phyloP scores from a whole-genome alignment of 2,888 invertebrate genomes.

The Magallana nippona region DNA sequence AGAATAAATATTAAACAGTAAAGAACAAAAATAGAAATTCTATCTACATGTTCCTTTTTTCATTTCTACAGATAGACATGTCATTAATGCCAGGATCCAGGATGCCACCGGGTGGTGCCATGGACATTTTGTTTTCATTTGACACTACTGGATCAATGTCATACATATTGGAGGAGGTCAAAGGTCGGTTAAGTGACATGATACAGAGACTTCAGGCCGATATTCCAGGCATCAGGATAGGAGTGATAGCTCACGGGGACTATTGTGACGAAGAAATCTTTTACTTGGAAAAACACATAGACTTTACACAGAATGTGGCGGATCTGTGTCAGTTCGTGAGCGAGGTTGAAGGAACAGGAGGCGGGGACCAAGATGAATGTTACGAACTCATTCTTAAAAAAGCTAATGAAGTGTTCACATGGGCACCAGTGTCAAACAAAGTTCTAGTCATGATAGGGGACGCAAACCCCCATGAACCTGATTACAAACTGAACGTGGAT shows the following conservation, averaged over 20 bases:
- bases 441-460: conserved; percentile 77
- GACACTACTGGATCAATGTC: conserved; percentile 77
- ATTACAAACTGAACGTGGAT: conserved; percentile 63
- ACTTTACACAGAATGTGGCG: conserved; percentile 68
- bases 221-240: conserved; percentile 73
- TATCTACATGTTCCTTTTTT: too few species aligned
- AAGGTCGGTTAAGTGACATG: conserved; percentile 70
- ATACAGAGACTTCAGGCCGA: conserved; percentile 74
- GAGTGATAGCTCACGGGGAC: conserved; percentile 77
- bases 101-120: conserved; percentile 51
- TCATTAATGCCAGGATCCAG: not conserved
- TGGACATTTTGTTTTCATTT: conserved; percentile 73
- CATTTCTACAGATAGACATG: too few species aligned
- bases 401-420: conserved; percentile 63
- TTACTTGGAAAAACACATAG: conserved; percentile 73
- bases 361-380: conserved; percentile 75
- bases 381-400: conserved; percentile 74
- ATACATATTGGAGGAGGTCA: conserved; percentile 69
- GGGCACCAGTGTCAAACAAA: conserved; percentile 69
- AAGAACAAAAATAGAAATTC: too few species aligned
- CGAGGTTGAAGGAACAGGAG: conserved; percentile 69
- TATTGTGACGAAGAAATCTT: conserved; percentile 72
- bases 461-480: conserved; percentile 72
- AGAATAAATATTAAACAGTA: too few species aligned
- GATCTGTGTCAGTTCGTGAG: conserved; percentile 70